Evolutionary conservation across 2,113 vertebrate genomes (phyloP).

Genomic region (Struthio camelus): DNA sequence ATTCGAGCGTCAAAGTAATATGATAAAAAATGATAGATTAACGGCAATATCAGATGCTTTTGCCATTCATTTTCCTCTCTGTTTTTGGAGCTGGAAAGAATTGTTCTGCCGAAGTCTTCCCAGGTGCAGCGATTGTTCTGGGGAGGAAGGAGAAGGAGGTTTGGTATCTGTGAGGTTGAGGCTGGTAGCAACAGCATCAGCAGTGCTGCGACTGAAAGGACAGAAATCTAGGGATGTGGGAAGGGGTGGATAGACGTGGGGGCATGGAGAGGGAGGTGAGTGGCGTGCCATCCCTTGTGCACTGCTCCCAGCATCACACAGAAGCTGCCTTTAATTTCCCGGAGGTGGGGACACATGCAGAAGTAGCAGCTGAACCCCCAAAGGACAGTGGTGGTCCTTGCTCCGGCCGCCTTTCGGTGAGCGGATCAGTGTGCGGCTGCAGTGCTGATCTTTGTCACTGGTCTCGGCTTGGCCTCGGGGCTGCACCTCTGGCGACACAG

Average conservation of each 20-base stretch:
- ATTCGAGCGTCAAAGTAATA: not conserved
- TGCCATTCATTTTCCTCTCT: rapidly evolving
- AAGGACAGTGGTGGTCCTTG: not conserved
- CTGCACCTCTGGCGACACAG: not conserved
- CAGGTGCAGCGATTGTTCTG: not conserved
- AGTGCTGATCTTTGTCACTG: not conserved
- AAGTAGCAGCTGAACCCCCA: not conserved
- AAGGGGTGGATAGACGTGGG: too few species aligned
- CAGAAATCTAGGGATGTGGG: too few species aligned
- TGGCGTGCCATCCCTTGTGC: too few species aligned
- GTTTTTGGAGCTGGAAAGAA: not conserved
- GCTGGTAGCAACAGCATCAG: not conserved
- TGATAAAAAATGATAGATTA: not conserved
- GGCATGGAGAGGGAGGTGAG: too few species aligned
- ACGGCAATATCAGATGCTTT: not conserved
- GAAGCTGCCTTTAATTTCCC: not conserved
- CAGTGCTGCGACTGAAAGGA: not conserved
- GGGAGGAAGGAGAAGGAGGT: not conserved
- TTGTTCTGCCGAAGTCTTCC: not conserved
- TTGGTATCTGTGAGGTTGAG: too few species aligned
- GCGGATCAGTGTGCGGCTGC: not conserved
- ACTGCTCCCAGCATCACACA: not conserved
- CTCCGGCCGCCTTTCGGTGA: not conserved
- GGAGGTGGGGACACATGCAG: not conserved
- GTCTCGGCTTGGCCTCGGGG: not conserved